Conservation (phyloP, 2,888 invertebrate genomes). For the Coleophora deauratella region DNA sequence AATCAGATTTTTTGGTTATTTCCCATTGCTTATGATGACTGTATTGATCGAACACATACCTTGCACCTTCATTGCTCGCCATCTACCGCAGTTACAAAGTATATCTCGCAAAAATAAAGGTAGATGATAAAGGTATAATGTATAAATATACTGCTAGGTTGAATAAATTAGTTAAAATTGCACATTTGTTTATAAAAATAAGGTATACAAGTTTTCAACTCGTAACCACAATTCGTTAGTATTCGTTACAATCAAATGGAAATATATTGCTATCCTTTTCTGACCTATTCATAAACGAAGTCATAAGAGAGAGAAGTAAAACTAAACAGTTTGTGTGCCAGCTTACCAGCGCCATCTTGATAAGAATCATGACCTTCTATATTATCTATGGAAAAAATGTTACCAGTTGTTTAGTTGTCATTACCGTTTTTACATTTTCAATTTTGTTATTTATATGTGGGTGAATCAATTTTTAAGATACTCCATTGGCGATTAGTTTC, state of each 20-base stretch:
- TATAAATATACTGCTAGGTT: slow-evolving; percentile 24
- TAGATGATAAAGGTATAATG: slow-evolving; percentile 23
- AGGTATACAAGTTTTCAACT: slow-evolving; percentile 47
- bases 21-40: neutral
- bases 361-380: slow-evolving; percentile 21
- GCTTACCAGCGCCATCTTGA: slow-evolving; percentile 49
- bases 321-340: too few relatives aligned
- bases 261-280: slow-evolving; percentile 30
- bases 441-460: too few relatives aligned
- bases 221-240: slow-evolving; percentile 66
- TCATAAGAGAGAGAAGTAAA: slow-evolving; percentile 35
- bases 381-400: slow-evolving; percentile 36
- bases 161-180: slow-evolving; percentile 35
- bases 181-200: slow-evolving; percentile 45
- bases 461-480: too few relatives aligned
- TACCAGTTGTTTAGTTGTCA: slow-evolving; percentile 15
- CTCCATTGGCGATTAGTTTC: too few relatives aligned
- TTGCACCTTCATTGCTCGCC: slow-evolving; percentile 54
- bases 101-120: slow-evolving; percentile 23
- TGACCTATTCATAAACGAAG: neutral
- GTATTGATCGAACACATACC: slow-evolving; percentile 65
- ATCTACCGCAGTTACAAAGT: slow-evolving; percentile 30
- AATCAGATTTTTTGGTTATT: neutral
- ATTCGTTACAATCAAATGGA: slow-evolving; percentile 67
- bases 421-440: too few relatives aligned